Base-by-base conservation (phyloP, 2,888 invertebrate species). In the Desoria tigrina region DNA sequence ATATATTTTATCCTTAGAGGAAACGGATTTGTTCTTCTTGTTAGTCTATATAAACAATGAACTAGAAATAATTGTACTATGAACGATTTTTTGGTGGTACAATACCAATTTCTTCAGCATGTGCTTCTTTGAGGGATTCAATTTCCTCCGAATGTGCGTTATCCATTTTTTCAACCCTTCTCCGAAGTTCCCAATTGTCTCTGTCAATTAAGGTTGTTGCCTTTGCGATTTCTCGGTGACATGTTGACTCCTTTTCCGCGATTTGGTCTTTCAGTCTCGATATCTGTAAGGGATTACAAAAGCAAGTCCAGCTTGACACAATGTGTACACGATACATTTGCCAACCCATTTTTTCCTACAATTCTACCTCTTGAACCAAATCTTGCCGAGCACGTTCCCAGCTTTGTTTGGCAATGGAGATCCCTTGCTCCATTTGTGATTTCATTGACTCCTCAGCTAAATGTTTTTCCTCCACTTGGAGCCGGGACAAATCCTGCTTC, bases 141-240 rank as follows among this genome's bases (percentile, higher is more conserved):
- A 88, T 83, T 75, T 87, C 86, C 69, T 88, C 88, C 54, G 88
- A 87, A 79, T 90, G 88, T 7, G 84, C 84, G 79, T 88, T 87
- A 77, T 89, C 90, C 63, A 89, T 85, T 80, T 88, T 88, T 78
- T 88, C 86, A 78, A 90, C 83, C 63, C 89, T 84, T 74, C 86
- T 82, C 54, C 90, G 82, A 58, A 89, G 82, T 77, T 90, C 89
- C 78, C 88, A 81, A 54, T 87, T 82, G 77, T 88, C 87, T 80
- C 86, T 83, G 79, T 89, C 89, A 0, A 88, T 86, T 71, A 85
- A 85, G 65, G 87, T 85, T 78, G 86, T 84, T 0, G 85, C 84
- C 55, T 84, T 84, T 0, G 85, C 82, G 54, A 88, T 80, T 61
- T 86, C 87, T 53, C 79, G 79, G 49, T 80, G 79, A 70, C 81